Conservation (phyloP, 2,888 invertebrate species). For the Standfussiana lucernea region DNA sequence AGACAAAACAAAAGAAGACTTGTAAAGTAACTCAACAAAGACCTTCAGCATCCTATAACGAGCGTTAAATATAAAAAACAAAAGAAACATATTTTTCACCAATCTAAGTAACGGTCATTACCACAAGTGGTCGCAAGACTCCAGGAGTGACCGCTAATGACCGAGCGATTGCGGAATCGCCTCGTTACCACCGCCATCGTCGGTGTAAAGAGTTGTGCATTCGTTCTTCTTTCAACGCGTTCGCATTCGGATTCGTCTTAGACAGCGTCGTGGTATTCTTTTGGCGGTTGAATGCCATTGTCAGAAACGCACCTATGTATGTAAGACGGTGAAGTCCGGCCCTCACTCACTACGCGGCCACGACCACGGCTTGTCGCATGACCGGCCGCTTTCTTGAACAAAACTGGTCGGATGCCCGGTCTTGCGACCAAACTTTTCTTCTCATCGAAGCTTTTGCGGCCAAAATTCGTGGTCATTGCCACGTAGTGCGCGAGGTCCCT, state of each 20-base stretch:
- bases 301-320: no score
- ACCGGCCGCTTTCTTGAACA: no score
- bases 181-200: conserved; percentile 83
- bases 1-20: conserved; percentile 30
- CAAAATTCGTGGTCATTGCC: no score
- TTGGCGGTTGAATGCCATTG: background rate
- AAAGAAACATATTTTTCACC: conserved; percentile 46
- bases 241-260: conserved; percentile 56
- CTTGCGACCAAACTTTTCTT: no score
- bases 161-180: conserved; percentile 78
- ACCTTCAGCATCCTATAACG: conserved; percentile 41
- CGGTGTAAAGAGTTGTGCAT: conserved; percentile 75
- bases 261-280: background rate
- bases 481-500: no score
- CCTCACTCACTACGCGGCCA: no score
- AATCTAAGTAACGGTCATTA: conserved; percentile 65
- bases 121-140: conserved; percentile 71
- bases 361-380: no score
- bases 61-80: conserved; percentile 35
- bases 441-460: no score
- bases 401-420: no score
- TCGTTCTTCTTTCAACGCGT: conserved; percentile 60
- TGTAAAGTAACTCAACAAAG: background rate
- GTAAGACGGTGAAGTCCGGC: no score
- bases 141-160: conserved; percentile 86